phyloP scores from a whole-genome alignment of 2,888 invertebrate genomes.

The Drosophila putrida region DNA sequence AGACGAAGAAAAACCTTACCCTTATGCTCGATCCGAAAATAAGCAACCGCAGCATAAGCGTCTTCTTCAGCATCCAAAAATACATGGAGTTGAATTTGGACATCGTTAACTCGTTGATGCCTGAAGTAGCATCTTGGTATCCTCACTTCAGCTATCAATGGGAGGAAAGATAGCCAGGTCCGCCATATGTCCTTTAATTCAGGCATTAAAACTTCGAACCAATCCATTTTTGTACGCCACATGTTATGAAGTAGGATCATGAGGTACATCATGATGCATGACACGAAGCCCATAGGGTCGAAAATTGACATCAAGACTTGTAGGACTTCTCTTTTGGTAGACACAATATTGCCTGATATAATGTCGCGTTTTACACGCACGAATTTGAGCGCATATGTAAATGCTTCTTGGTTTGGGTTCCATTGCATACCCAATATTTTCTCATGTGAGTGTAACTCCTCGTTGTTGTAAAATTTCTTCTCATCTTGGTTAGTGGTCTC shows the following conservation, averaged over 20 bases:
- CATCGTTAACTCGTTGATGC: background rate
- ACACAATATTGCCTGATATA: background rate
- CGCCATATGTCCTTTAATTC: background rate
- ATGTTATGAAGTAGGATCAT: conserved; percentile 3
- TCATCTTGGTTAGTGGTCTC: background rate
- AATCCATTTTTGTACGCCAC: conserved; percentile 3
- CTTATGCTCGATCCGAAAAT: conserved; percentile 14
- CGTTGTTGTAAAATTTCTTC: conserved; percentile 7
- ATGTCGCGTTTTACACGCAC: background rate
- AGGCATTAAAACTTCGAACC: background rate
- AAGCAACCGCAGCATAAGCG: conserved; percentile 3
- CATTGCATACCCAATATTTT: too few relatives aligned
- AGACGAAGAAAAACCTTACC: conserved; percentile 8
- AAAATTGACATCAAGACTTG: conserved; percentile 5
- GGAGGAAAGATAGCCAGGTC: background rate
- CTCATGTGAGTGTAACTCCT: too few relatives aligned
- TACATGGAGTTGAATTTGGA: conserved; percentile 6
- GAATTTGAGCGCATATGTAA: background rate
- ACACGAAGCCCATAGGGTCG: conserved; percentile 7
- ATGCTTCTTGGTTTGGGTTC: too few relatives aligned
- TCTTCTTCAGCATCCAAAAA: conserved; percentile 1
- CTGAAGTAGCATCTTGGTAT: conserved; percentile 9
- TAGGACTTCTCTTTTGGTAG: conserved; percentile 3
- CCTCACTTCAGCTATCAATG: background rate
- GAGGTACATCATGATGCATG: conserved; percentile 9